Evolutionary conservation across 2,888 invertebrate species (phyloP).

Genomic region (Pasiphila rectangulata): DNA sequence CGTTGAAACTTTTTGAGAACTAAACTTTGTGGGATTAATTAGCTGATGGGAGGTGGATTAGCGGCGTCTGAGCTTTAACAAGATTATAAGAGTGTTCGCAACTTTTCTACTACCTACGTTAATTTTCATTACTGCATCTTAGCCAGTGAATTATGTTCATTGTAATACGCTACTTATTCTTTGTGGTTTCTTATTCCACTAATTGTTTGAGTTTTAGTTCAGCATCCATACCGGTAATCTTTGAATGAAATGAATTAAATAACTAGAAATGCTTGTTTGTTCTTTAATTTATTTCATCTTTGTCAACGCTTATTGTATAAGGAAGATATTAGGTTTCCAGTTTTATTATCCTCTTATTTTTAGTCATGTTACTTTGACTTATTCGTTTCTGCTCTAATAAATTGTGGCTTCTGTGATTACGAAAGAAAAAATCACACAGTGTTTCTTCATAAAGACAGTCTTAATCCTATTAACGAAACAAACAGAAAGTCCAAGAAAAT

Average conservation of each 20-base stretch:
- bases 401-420: background rate
- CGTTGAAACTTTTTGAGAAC: slow-evolving; percentile 78
- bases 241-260: too few relatives aligned
- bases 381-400: too few relatives aligned
- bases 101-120: slow-evolving; percentile 69
- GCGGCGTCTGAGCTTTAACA: slow-evolving; percentile 73
- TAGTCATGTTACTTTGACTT: too few relatives aligned
- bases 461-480: slow-evolving; percentile 44
- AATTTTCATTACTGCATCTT: slow-evolving; percentile 66
- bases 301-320: too few relatives aligned
- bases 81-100: slow-evolving; percentile 77
- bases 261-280: too few relatives aligned
- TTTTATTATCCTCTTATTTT: too few relatives aligned
- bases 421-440: background rate
- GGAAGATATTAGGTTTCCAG: too few relatives aligned
- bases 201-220: slow-evolving; percentile 1
- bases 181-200: background rate
- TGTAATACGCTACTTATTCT: slow-evolving; percentile 23
- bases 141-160: slow-evolving; percentile 35
- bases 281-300: too few relatives aligned
- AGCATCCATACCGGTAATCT: too few relatives aligned
- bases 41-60: slow-evolving; percentile 78
- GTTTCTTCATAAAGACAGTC: background rate
- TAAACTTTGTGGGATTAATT: slow-evolving; percentile 78
- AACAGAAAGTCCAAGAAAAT: slow-evolving; percentile 56